Base-by-base conservation (phyloP, 2,888 invertebrate genomes). In the Sipha maydis region DNA sequence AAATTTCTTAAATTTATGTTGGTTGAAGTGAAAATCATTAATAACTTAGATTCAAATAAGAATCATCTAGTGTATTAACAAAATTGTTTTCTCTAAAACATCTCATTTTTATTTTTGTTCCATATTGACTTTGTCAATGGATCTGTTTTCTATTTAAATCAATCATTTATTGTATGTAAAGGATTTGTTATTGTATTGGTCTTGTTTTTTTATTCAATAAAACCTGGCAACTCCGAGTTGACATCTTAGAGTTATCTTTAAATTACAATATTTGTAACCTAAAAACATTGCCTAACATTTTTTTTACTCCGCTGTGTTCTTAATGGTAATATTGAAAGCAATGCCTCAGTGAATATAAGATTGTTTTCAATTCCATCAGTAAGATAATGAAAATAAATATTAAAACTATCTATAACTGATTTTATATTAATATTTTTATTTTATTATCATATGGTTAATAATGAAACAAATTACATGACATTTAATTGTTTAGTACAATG, bases 131-230 rank as follows among this genome's bases (percentile, higher is more conserved):
- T 77, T 85, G 19, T 85, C 67, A 54, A 38, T 78, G 34, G 69
- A n/a, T 69, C 56, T 73, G 28, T 80, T 79, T 86, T 86, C 48
- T 79, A 79, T 85, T 8, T 86, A 38, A 77, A 71, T 69, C 69
- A 78, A 86, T 28, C 54, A 38, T 71, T 61, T 75, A 79, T 88
- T 82, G 73, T 79, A 82, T 82, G 38, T 80, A 88, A 86, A 31
- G 75, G 80, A 88, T 75, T 67, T 88, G 61, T 85, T 85, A 85
- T 75, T 88, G 80, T 88, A 80, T 82, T 75, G 80, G 79, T 86
- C 38, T 86, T 79, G 25, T 88, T 82, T 82, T 75, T 82, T 38
- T 54, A 71, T 80, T 86, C 28, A 88, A 80, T 88, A 88, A 88
- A 80, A 73, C 54, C 73, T 73, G 86, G 79, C 79, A 73, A 79